A percentile compares a stretch with the other conserved stretches of the same genome.
These are phyloP conservation scores for Hylyphantes graminicola DNA, from an alignment of 1,140 invertebrate species.

Conservation along the genomic window DNA sequence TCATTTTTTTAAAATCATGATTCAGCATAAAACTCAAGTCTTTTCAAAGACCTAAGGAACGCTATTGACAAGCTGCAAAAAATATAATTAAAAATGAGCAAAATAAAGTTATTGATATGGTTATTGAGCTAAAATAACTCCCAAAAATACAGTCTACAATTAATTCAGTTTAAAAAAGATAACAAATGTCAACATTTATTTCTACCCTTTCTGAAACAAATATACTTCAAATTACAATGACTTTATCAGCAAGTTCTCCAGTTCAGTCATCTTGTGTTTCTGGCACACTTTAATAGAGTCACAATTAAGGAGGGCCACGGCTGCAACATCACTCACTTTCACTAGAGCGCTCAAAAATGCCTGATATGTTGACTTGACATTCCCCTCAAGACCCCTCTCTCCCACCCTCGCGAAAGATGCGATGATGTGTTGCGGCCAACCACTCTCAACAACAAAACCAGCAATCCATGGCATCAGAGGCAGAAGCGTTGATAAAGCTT, in stretches of 20 bases:
- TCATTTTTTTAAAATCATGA: too few relatives aligned
- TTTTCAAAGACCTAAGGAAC: too few relatives aligned
- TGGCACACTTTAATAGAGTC: constrained; percentile 82
- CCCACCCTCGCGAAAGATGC: constrained; percentile 83
- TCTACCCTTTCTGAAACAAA: neutral
- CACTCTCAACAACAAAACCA: constrained; percentile 89
- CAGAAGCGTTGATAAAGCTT: constrained; percentile 85
- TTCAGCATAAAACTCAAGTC: too few relatives aligned
- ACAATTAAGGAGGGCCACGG: constrained; percentile 83
- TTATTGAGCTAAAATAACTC: too few relatives aligned
- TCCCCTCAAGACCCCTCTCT: constrained; percentile 81
- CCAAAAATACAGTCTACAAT: too few relatives aligned
- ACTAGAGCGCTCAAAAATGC: constrained; percentile 87
- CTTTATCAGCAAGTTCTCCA: constrained; percentile 70
- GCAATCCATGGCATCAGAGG: constrained; percentile 87
- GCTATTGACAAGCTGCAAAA: too few relatives aligned
- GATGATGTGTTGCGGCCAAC: constrained; percentile 89
- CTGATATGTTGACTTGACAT: constrained; percentile 88
- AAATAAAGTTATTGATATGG: too few relatives aligned
- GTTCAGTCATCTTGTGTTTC: constrained; percentile 87
- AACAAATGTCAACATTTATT: too few relatives aligned
- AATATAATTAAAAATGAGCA: too few relatives aligned
- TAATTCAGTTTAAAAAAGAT: too few relatives aligned
- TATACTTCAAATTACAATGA: neutral
- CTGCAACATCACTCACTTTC: constrained; percentile 77